These are phyloP conservation scores for Anolis carolinensis DNA, from an alignment of 2,113 vertebrate genomes.

Conservation along the genomic window DNA sequence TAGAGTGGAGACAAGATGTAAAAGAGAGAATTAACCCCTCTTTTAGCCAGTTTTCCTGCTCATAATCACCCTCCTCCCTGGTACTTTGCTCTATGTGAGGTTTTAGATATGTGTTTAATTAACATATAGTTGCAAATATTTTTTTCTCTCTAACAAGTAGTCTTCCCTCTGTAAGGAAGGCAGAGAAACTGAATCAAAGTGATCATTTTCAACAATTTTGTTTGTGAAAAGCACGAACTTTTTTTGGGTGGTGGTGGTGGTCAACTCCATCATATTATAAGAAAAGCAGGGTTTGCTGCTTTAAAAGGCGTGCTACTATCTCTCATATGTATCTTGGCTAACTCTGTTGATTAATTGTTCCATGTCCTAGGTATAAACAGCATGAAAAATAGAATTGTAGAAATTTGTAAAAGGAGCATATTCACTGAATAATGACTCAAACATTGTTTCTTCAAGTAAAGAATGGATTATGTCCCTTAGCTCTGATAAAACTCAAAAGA, in stretches of 20 bases:
- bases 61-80: not conserved
- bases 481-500: constrained; percentile 61
- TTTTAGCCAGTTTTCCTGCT: not conserved
- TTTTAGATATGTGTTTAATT: not conserved
- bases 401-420: constrained; percentile 43
- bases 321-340: constrained; percentile 41
- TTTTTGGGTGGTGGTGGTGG: not conserved
- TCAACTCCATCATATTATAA: fast-evolving
- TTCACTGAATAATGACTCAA: constrained; percentile 51
- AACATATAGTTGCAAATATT: not conserved
- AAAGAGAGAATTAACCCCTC: not conserved
- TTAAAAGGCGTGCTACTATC: constrained; percentile 21
- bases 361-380: constrained; percentile 25
- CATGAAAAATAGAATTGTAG: constrained; percentile 25
- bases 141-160: not conserved
- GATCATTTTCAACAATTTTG: not conserved
- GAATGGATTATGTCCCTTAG: constrained; percentile 54
- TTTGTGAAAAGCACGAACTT: not conserved
- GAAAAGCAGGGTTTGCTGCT: constrained; percentile 33
- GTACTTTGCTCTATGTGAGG: not conserved
- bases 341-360: constrained; percentile 32
- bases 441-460: constrained; percentile 51
- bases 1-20: not conserved
- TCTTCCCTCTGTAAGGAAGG: not conserved
- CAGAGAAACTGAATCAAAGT: not conserved